Percentiles rank a stretch among this genome's conserved stretches.
Conservation (phyloP, 2,888 invertebrate species). For the Oxycera nigricornis region DNA sequence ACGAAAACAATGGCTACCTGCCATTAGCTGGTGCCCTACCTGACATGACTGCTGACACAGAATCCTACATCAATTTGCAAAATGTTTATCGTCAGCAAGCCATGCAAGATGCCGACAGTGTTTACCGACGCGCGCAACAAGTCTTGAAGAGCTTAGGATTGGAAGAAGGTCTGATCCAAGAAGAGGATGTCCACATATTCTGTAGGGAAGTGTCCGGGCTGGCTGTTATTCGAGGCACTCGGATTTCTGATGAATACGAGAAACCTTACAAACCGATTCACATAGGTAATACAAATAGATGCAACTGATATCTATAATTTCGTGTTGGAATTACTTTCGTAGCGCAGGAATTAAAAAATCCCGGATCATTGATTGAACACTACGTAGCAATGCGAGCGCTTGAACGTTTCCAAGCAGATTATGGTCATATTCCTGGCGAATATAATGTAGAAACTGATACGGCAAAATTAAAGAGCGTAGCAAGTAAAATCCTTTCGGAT, state of each 20-base stretch:
- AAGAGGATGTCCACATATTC: slow-evolving; percentile 82
- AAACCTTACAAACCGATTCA: slow-evolving; percentile 68
- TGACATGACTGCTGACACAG: slow-evolving; percentile 96
- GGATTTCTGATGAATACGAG: slow-evolving; percentile 83
- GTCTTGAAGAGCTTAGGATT: slow-evolving; percentile 80
- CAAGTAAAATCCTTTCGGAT: slow-evolving; percentile 79
- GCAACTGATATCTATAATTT: not conserved
- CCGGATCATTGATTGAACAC: slow-evolving; percentile 86
- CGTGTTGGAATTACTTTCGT: too few species aligned
- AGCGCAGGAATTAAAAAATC: slow-evolving; percentile 78
- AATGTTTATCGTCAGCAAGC: slow-evolving; percentile 88
- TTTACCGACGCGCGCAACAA: slow-evolving; percentile 82
- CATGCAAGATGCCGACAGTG: slow-evolving; percentile 77
- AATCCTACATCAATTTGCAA: slow-evolving; percentile 87
- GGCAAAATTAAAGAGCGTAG: slow-evolving; percentile 78
- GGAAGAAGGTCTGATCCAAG: slow-evolving; percentile 74
- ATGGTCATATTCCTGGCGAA: slow-evolving; percentile 89
- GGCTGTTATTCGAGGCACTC: slow-evolving; percentile 78
- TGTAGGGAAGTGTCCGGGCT: slow-evolving; percentile 88
- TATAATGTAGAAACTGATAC: slow-evolving; percentile 91
- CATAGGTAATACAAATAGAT: slow-evolving; percentile 60
- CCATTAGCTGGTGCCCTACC: slow-evolving; percentile 89
- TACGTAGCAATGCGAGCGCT: slow-evolving; percentile 90
- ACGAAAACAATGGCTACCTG: slow-evolving; percentile 80
- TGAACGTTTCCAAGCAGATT: slow-evolving; percentile 87